Percentiles rank a stretch among this genome's conserved stretches.
These are phyloP conservation scores for Cassiopea andromeda DNA, from an alignment of 30 jellyfish, hydroid and myxozoan genomes.

Conservation along the genomic window DNA sequence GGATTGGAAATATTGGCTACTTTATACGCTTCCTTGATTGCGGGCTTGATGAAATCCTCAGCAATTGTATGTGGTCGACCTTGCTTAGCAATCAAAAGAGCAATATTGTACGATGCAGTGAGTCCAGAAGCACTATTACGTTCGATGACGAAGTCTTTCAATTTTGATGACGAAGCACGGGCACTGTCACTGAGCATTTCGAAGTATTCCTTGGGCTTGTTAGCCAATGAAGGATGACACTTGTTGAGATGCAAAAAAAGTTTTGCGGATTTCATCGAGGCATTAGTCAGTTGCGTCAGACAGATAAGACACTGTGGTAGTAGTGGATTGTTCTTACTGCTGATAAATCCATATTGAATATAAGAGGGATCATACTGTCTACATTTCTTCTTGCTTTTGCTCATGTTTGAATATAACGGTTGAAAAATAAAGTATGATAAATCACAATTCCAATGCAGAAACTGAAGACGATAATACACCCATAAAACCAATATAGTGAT, in stretches of 20 bases:
- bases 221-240: background rate
- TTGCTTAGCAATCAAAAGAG: background rate
- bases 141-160: background rate
- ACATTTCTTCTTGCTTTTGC: background rate
- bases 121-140: background rate
- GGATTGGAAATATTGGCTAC: background rate
- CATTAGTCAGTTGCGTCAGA: background rate
- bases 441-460: background rate
- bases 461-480: background rate
- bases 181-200: background rate
- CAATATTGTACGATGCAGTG: background rate
- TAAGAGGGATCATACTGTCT: background rate
- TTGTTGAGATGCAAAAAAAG: background rate
- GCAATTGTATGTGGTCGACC: background rate
- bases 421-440: background rate
- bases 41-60: background rate
- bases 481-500: background rate
- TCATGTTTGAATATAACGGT: background rate
- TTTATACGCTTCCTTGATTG: background rate
- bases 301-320: background rate
- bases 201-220: background rate
- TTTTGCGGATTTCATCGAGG: background rate
- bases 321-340: background rate
- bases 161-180: background rate
- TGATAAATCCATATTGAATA: background rate